A percentile compares a stretch with the other conserved stretches of the same genome.
These are phyloP conservation scores for Geotrypetes seraphini DNA, from an alignment of 2,797 vertebrate genomes.

Conservation along the genomic window DNA sequence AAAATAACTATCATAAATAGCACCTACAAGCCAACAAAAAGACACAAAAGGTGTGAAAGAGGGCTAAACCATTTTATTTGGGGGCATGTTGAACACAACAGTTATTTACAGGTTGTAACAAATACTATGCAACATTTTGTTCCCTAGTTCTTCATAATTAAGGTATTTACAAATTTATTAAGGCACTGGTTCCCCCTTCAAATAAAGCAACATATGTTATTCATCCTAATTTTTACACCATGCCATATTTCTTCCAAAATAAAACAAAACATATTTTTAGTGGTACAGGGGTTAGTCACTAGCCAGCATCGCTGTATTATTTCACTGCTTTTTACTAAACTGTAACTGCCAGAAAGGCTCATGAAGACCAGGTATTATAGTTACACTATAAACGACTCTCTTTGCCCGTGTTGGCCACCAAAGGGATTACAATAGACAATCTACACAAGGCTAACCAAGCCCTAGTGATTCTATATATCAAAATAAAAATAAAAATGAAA, in stretches of 20 bases:
- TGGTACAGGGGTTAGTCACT: too few species aligned
- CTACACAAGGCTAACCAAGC: too few species aligned
- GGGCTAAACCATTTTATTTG: slow-evolving; percentile 63
- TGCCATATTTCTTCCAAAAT: slow-evolving; percentile 38
- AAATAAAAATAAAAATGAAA: too few species aligned
- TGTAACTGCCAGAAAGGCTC: not conserved
- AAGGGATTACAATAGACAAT: too few species aligned
- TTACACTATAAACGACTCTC: too few species aligned
- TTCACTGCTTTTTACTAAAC: not conserved
- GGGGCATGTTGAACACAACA: slow-evolving; percentile 62
- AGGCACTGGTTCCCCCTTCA: slow-evolving; percentile 74
- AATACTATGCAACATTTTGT: slow-evolving; percentile 42
- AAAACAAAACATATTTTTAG: too few species aligned
- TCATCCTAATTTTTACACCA: slow-evolving; percentile 44
- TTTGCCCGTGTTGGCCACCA: too few species aligned
- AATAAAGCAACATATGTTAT: slow-evolving; percentile 54
- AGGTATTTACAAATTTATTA: slow-evolving; percentile 73
- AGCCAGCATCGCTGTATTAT: too few species aligned
- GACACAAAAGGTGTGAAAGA: slow-evolving; percentile 1
- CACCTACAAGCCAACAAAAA: too few species aligned
- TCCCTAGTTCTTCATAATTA: slow-evolving; percentile 52
- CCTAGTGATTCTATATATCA: too few species aligned
- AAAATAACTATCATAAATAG: too few species aligned
- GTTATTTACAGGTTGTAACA: slow-evolving; percentile 58
- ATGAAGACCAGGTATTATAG: too few species aligned